Base-by-base conservation (phyloP, 1,140 invertebrate species). In the Monochamus saltuarius region DNA sequence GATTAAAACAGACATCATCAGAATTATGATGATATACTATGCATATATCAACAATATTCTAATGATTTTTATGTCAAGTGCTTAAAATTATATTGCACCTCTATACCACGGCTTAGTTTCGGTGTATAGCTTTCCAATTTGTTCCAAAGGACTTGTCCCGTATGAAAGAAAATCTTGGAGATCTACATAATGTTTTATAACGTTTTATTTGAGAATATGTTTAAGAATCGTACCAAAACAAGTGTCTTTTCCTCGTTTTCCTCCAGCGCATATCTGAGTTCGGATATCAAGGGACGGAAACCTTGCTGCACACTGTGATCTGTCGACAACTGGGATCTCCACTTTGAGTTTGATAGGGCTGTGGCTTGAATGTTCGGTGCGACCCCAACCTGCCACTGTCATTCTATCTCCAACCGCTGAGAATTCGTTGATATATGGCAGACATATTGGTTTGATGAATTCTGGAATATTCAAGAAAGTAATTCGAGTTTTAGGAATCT, bases 341-440 rank as follows among this genome's bases (percentile, higher is more conserved):
- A 77, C 63, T 56, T 78, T 73, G 34, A 77, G 68, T 52, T 78
- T 74, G 7, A 74, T 59, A 4, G 68, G 45, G 4, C 81, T 84
- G 1, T 71, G 65, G 2, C 71, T 74, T 1, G 65, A 69, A 3
- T 53, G 71, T 59, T 84, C 82, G 1, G 82, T 84, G 55, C 72
- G 79, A 7, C 87, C 87, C 87, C 87, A 89, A 4, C 87, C 87
- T 7, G 86, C 83, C 0, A 85, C 82, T 4, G 77, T 77, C 0
- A 85, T 73, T 10, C 65, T 73, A 4, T 72, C 46, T 0, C 73
- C 73, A 2, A 78, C 39, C 2, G 71, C 70, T 0, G 70, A 61
- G n/a, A 61, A 68, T 46, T 70, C 64, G 7, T 37, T 51, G 2
- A 66, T 62, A 1, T 67, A 64, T 1, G 89, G 88, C 4, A 92